Percentiles rank a stretch among this genome's conserved stretches.
Evolutionary conservation across 2,113 vertebrate species (phyloP).

Genomic region (Tamias sibiricus): DNA sequence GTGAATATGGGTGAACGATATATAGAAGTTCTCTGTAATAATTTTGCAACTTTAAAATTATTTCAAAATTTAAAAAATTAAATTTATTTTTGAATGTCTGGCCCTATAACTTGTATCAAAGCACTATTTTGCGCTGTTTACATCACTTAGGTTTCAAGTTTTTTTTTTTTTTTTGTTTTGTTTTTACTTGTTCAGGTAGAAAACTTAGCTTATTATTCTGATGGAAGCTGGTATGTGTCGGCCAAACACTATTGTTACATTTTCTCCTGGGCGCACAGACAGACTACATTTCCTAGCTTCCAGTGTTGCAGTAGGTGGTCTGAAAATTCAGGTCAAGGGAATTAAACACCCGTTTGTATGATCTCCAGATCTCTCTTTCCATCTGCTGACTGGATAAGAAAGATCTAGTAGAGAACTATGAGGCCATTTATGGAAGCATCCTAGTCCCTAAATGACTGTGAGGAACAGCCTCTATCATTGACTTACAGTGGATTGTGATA

Average conservation of each 20-base stretch:
- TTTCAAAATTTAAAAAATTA: slow-evolving; percentile 41
- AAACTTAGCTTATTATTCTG: slow-evolving; percentile 3
- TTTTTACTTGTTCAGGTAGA: slow-evolving; percentile 33
- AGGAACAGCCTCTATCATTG: background rate
- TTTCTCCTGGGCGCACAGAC: background rate
- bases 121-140: background rate
- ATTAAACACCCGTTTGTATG: background rate
- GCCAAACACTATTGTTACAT: background rate
- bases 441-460: background rate
- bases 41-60: slow-evolving; percentile 46
- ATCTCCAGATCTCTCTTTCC: background rate
- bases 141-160: background rate
- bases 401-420: background rate
- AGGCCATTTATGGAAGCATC: background rate
- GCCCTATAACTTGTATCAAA: background rate
- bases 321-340: background rate
- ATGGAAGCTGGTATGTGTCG: background rate
- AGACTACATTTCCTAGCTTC: background rate
- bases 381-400: background rate
- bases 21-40: background rate
- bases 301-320: background rate
- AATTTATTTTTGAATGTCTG: background rate
- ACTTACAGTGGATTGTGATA: background rate
- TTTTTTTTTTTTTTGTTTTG: background rate
- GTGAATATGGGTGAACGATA: slow-evolving; percentile 3